Evolutionary conservation across 2,888 invertebrate species (phyloP).

Genomic region (Eustalomyia histrio): DNA sequence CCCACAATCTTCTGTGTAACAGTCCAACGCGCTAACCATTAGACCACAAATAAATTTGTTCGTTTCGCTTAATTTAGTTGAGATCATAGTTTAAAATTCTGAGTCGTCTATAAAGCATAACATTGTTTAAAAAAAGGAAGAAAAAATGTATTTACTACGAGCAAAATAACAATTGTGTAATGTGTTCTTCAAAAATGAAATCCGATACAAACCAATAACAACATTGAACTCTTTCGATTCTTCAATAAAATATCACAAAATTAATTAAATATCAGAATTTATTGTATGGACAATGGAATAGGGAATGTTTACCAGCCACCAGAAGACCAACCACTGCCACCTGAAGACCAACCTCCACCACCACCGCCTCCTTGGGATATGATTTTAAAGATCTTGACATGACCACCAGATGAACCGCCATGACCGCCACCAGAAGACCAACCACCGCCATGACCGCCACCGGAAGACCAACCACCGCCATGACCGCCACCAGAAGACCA

Average conservation of each 20-base stretch:
- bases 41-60: too few relatives aligned
- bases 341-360: not conserved
- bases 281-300: not conserved
- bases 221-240: not conserved
- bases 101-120: not conserved
- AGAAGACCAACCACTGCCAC: conserved; percentile 14
- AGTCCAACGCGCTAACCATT: too few relatives aligned
- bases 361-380: too few relatives aligned
- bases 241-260: conserved; percentile 49
- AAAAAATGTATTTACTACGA: not conserved
- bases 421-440: conserved; percentile 15
- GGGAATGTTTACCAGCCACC: conserved; percentile 43
- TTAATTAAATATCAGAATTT: conserved; percentile 17
- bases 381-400: too few relatives aligned
- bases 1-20: too few relatives aligned
- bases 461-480: not conserved
- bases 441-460: conserved; percentile 48
- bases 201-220: conserved; percentile 12
- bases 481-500: not conserved
- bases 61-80: too few relatives aligned
- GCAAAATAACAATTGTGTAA: not conserved
- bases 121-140: not conserved
- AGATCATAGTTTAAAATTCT: too few relatives aligned
- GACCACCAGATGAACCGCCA: too few relatives aligned
- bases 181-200: conserved; percentile 4